Percentiles rank a stretch among this genome's conserved stretches.
Evolutionary conservation across 2,888 invertebrate species (phyloP).

Genomic region (Tipula vernalis): DNA sequence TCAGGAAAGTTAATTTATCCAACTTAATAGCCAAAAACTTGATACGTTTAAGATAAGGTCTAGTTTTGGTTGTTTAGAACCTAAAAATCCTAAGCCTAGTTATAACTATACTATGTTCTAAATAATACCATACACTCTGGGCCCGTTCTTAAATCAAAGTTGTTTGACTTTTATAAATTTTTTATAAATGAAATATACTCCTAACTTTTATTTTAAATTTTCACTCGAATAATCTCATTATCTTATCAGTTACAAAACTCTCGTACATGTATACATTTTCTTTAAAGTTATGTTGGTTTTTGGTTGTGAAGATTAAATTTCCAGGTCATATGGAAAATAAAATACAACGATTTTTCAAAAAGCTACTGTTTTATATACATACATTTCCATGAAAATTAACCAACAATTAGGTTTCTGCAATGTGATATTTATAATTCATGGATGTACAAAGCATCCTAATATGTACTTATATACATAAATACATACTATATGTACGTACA

Average conservation of each 20-base stretch:
- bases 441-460: neutral
- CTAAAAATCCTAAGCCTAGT: too few relatives aligned
- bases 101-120: too few relatives aligned
- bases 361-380: neutral
- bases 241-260: neutral
- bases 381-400: neutral
- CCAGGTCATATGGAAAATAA: neutral
- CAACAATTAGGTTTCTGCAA: neutral
- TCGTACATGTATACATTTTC: neutral
- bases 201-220: neutral
- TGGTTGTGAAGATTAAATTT: neutral
- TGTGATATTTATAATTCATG: neutral
- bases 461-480: neutral
- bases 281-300: neutral
- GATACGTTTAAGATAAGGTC: too few relatives aligned
- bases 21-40: too few relatives aligned
- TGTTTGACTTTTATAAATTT: neutral
- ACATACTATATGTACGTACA: too few relatives aligned
- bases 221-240: neutral
- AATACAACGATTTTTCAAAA: neutral
- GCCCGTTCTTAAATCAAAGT: too few relatives aligned
- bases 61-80: too few relatives aligned
- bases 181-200: neutral
- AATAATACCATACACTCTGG: too few relatives aligned
- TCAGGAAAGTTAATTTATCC: too few relatives aligned